A percentile compares a stretch with the other conserved stretches of the same genome.
Evolutionary conservation across 2,888 invertebrate species (phyloP).

Genomic region (Drosophila borborema): DNA sequence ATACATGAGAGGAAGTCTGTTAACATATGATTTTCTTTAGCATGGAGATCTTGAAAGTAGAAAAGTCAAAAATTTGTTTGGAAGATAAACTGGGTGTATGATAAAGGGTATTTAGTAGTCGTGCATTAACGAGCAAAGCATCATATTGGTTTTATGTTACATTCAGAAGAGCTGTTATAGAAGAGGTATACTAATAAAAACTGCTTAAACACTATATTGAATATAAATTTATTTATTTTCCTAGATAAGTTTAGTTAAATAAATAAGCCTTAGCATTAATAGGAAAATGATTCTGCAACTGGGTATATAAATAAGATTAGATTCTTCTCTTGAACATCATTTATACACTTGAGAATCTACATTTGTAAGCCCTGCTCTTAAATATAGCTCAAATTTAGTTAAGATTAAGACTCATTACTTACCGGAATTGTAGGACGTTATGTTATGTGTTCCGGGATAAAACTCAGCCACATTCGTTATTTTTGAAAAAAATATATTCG

Average conservation of each 20-base stretch:
- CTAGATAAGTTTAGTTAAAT: too few relatives aligned
- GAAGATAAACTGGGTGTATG: too few relatives aligned
- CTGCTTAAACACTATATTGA: neutral
- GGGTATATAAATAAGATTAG: too few relatives aligned
- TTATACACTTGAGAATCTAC: neutral
- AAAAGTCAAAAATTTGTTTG: neutral
- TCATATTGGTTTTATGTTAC: neutral
- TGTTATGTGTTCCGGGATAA: slow-evolving; percentile 65
- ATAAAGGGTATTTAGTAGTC: neutral
- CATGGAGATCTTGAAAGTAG: neutral
- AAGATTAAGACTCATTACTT: slow-evolving; percentile 9
- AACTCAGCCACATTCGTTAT: slow-evolving; percentile 71
- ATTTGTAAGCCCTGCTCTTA: neutral
- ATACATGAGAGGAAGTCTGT: neutral
- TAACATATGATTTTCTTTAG: neutral
- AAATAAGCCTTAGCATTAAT: rapidly evolving
- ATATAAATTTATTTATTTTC: neutral
- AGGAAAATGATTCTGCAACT: neutral
- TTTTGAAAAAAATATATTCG: slow-evolving; percentile 72
- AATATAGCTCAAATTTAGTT: neutral
- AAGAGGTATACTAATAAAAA: neutral
- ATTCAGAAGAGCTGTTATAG: neutral
- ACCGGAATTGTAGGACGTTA: slow-evolving; percentile 65
- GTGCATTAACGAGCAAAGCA: neutral
- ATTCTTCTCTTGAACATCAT: neutral